Percentiles rank a stretch among this genome's conserved stretches.
phyloP scores from a whole-genome alignment of 2,888 invertebrate species.

The Meiosimyza platycephala region DNA sequence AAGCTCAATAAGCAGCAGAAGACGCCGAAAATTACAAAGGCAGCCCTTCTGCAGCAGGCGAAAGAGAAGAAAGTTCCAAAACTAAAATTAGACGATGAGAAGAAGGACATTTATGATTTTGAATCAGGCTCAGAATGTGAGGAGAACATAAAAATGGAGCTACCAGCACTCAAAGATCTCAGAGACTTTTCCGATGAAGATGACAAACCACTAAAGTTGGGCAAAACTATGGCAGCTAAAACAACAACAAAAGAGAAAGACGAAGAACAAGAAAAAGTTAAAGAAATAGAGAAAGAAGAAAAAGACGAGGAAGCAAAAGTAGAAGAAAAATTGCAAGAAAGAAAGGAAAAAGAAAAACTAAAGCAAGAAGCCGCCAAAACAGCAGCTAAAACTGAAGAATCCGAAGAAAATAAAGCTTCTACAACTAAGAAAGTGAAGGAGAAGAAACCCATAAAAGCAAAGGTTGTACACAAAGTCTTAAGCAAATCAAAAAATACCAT shows the following conservation, averaged over 20 bases:
- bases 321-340: not conserved
- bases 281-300: not conserved
- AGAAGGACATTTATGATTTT: slow-evolving; percentile 64
- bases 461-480: slow-evolving; percentile 14
- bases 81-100: slow-evolving; percentile 25
- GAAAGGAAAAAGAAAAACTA: not conserved
- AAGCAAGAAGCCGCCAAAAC: not conserved
- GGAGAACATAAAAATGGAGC: slow-evolving; percentile 65
- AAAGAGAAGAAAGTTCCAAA: slow-evolving; percentile 39
- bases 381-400: slow-evolving; percentile 3
- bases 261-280: not conserved
- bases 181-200: slow-evolving; percentile 64
- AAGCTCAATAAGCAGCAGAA: slow-evolving; percentile 37
- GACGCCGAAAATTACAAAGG: slow-evolving; percentile 39
- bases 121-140: slow-evolving; percentile 66
- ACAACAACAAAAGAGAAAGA: slow-evolving; percentile 13
- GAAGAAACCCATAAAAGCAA: slow-evolving; percentile 29
- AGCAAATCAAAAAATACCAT: slow-evolving; percentile 23
- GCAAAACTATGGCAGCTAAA: slow-evolving; percentile 38
- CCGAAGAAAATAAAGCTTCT: not conserved
- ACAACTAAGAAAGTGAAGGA: not conserved
- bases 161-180: slow-evolving; percentile 61
- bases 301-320: not conserved
- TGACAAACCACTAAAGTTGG: slow-evolving; percentile 56
- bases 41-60: slow-evolving; percentile 32